Percentiles rank a stretch among this genome's conserved stretches.
phyloP scores from a whole-genome alignment of 2,113 vertebrate species.

The Orthonyx spaldingii region DNA sequence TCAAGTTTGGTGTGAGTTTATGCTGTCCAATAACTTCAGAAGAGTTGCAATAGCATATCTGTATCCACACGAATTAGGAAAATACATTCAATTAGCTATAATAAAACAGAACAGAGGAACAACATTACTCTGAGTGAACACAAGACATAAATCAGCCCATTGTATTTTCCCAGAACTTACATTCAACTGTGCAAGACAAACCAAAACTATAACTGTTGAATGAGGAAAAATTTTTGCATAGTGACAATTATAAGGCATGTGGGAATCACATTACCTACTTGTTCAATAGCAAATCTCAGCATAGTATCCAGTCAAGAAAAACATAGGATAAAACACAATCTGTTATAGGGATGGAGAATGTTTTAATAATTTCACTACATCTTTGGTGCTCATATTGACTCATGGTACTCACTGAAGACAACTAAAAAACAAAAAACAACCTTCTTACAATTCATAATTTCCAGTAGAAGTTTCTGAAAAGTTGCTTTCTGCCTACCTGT shows the following conservation, averaged over 20 bases:
- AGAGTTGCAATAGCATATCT: background rate
- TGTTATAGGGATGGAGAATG: background rate
- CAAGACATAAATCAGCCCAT: background rate
- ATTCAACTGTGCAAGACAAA: background rate
- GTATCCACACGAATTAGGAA: background rate
- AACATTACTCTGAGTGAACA: background rate
- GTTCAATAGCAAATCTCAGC: background rate
- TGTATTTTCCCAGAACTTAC: background rate
- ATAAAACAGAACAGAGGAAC: background rate
- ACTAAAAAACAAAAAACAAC: fast-evolving
- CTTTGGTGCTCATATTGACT: background rate
- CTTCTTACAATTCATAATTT: background rate
- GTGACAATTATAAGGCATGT: background rate
- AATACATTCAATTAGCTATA: background rate
- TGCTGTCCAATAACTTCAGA: background rate
- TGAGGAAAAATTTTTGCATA: background rate
- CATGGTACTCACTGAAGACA: background rate
- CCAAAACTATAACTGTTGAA: background rate
- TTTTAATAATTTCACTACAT: background rate
- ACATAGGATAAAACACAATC: background rate
- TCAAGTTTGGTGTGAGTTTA: background rate
- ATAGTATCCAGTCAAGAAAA: background rate
- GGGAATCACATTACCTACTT: background rate
- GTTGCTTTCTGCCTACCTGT: background rate
- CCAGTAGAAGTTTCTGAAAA: background rate